phyloP scores from a whole-genome alignment of 2,113 vertebrate species.

The human (Homo sapiens) region DNA sequence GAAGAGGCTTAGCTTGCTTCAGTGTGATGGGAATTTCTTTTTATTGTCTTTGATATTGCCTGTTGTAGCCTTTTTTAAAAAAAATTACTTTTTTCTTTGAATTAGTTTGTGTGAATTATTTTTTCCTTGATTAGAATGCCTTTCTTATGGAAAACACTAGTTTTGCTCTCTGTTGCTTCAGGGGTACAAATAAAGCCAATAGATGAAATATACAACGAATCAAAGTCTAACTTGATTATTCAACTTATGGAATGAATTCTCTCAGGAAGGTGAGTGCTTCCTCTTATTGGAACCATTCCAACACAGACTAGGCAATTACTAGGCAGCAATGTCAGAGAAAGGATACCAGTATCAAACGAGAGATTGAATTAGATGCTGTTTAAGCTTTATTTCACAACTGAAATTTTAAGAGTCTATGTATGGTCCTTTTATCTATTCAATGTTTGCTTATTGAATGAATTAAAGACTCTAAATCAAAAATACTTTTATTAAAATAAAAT shows the following conservation, averaged over 20 bases:
- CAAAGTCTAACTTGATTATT: background rate
- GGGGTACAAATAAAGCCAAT: background rate
- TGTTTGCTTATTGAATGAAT: background rate
- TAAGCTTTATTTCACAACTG: background rate
- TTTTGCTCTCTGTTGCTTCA: background rate
- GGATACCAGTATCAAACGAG: background rate
- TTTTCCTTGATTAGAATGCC: background rate
- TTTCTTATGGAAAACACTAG: background rate
- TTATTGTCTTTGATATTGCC: background rate
- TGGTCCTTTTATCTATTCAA: background rate
- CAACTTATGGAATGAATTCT: background rate
- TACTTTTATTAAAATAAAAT: background rate
- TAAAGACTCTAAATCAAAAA: background rate
- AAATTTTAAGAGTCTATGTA: background rate
- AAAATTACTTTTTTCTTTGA: background rate
- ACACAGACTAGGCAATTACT: background rate
- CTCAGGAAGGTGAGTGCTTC: background rate
- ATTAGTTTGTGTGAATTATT: background rate
- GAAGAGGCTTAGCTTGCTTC: background rate
- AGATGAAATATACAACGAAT: background rate
- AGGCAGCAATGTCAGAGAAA: background rate
- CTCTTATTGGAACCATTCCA: background rate
- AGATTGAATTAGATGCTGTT: background rate
- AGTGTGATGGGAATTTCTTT: background rate
- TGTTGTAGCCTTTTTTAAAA: background rate